A percentile compares a stretch with the other conserved stretches of the same genome.
These are phyloP conservation scores for Dryocosmus kuriphilus DNA, from an alignment of 2,888 invertebrate genomes.

Conservation along the genomic window DNA sequence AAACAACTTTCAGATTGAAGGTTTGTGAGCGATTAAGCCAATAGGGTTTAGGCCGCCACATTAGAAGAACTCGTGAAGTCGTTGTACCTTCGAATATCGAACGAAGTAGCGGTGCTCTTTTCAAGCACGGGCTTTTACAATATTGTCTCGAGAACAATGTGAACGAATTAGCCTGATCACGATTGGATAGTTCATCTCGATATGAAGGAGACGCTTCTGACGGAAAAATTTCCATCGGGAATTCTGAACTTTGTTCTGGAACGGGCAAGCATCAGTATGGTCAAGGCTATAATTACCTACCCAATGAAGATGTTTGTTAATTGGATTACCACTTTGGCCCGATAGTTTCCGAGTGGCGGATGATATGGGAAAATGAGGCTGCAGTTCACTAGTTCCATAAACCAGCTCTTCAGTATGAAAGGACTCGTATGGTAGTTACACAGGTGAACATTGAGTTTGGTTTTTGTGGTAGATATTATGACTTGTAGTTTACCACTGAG, in stretches of 20 bases:
- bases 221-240: constrained; percentile 93
- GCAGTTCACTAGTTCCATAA: constrained; percentile 95
- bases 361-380: constrained; percentile 97
- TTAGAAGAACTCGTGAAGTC: constrained; percentile 89
- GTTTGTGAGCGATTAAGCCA: constrained; percentile 95
- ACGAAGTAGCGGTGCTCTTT: constrained; percentile 95
- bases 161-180: constrained; percentile 89
- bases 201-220: constrained; percentile 96
- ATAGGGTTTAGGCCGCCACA: constrained; percentile 88
- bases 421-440: constrained; percentile 98
- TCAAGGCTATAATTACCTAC: constrained; percentile 96
- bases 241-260: constrained; percentile 96
- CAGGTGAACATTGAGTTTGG: constrained; percentile 82
- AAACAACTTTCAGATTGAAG: constrained; percentile 97
- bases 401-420: constrained; percentile 98
- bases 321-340: constrained; percentile 96
- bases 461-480: background rate
- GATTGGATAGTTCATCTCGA: constrained; percentile 99
- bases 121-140: constrained; percentile 96
- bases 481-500: background rate
- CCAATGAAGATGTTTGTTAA: constrained; percentile 97
- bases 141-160: constrained; percentile 96
- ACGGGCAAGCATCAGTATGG: constrained; percentile 97
- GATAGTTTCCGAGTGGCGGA: constrained; percentile 96
- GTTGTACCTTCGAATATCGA: constrained; percentile 92